Percentiles rank a stretch among this genome's conserved stretches.
These are phyloP conservation scores for Trichomalopsis sarcophagae DNA, from an alignment of 1,140 invertebrate genomes.

Conservation along the genomic window DNA sequence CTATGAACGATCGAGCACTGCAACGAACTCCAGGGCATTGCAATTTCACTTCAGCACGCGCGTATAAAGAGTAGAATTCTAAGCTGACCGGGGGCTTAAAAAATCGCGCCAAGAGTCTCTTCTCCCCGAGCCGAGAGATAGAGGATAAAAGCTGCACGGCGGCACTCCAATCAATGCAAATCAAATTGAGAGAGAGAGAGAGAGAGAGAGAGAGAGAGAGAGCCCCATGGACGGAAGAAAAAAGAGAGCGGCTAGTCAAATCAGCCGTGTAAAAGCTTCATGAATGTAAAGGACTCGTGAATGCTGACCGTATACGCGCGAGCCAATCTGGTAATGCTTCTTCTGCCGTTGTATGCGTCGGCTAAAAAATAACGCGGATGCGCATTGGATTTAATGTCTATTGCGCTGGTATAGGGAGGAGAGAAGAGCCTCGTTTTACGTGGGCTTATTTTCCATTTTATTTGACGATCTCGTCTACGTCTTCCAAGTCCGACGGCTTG, in stretches of 20 bases:
- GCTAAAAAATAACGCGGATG: constrained; percentile 60
- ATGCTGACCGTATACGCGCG: constrained; percentile 63
- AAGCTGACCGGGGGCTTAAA: constrained; percentile 18
- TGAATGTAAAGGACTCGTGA: constrained; percentile 73
- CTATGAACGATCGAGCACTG: neutral
- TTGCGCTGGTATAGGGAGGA: neutral
- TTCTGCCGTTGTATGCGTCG: constrained; percentile 49
- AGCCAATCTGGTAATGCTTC: constrained; percentile 74
- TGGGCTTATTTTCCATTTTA: constrained; percentile 27
- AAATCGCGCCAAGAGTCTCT: constrained; percentile 29
- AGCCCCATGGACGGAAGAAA: neutral
- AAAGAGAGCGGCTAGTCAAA: constrained; percentile 66
- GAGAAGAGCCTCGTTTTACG: neutral
- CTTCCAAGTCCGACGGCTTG: constrained; percentile 22
- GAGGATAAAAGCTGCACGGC: constrained; percentile 57
- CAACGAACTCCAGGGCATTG: neutral
- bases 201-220: constrained; percentile 54
- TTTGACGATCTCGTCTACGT: constrained; percentile 24
- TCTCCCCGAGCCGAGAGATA: neutral
- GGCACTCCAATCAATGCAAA: constrained; percentile 76
- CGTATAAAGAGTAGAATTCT: neutral
- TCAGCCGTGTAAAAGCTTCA: constrained; percentile 74
- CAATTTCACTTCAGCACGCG: constrained; percentile 7
- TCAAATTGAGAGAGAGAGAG: constrained; percentile 67
- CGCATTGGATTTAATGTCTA: constrained; percentile 9